phyloP scores from a whole-genome alignment of 1,140 invertebrate species.

The Plectus sambesii region DNA sequence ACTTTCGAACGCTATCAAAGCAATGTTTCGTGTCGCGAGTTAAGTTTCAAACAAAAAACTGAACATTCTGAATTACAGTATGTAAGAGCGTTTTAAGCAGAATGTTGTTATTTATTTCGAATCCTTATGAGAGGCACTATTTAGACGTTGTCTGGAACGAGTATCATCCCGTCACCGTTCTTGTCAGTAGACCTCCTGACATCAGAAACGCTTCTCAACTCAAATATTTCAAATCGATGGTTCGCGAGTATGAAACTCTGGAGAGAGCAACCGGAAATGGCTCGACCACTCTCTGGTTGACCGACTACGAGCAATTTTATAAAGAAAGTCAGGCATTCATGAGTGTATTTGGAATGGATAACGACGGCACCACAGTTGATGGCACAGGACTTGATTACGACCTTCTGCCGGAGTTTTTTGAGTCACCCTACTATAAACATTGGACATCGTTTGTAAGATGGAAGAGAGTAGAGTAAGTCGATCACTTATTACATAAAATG shows the following conservation, averaged over 20 bases:
- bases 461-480: slow-evolving; percentile 5
- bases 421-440: slow-evolving; percentile 32
- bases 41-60: too few species aligned
- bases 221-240: slow-evolving; percentile 26
- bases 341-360: too few species aligned
- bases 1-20: too few species aligned
- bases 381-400: slow-evolving; percentile 11
- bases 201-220: slow-evolving; percentile 23
- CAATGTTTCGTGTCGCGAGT: too few species aligned
- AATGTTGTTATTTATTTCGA: too few species aligned
- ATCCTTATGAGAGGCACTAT: not conserved
- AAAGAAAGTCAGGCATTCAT: too few species aligned
- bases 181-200: slow-evolving; percentile 35
- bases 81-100: too few species aligned
- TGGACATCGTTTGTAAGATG: slow-evolving; percentile 23
- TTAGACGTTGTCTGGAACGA: slow-evolving; percentile 34
- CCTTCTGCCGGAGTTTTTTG: slow-evolving; percentile 22
- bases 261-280: slow-evolving; percentile 32
- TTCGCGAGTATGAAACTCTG: slow-evolving; percentile 38
- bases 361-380: slow-evolving; percentile 17
- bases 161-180: slow-evolving; percentile 40
- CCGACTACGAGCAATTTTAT: slow-evolving; percentile 35
- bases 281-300: slow-evolving; percentile 36
- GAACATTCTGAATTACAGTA: too few species aligned
- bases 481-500: slow-evolving; percentile 13